Evolutionary conservation across 2,797 vertebrate species (phyloP).

Genomic region (Brachyalestes nurse): DNA sequence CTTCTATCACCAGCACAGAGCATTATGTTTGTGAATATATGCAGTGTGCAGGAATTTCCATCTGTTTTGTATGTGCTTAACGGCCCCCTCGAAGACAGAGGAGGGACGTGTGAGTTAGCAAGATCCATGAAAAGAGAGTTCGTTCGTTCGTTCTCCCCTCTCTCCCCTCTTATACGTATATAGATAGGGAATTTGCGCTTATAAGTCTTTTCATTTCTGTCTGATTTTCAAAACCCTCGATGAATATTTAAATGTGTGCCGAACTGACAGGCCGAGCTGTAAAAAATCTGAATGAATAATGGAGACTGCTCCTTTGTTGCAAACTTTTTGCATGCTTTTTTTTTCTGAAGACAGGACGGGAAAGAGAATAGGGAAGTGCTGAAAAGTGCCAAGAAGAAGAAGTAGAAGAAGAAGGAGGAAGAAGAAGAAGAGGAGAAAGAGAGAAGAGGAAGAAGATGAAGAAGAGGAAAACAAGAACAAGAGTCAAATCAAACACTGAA

Average conservation of each 20-base stretch:
- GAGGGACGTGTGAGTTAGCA: slow-evolving; percentile 56
- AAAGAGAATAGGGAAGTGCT: neutral
- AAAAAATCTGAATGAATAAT: slow-evolving; percentile 70
- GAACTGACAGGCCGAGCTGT: slow-evolving; percentile 67
- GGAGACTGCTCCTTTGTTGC: slow-evolving; percentile 61
- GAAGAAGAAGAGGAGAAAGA: slow-evolving; percentile 13
- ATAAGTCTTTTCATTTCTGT: slow-evolving; percentile 56
- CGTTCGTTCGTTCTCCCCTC: slow-evolving; percentile 49
- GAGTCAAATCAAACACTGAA: slow-evolving; percentile 29
- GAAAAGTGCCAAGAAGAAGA: slow-evolving; percentile 15
- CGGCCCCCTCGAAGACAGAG: slow-evolving; percentile 62
- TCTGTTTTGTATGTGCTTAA: slow-evolving; percentile 52
- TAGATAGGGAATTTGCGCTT: slow-evolving; percentile 31
- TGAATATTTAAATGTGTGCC: slow-evolving; percentile 73
- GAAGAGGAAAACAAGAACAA: slow-evolving; percentile 32
- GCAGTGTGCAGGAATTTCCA: slow-evolving; percentile 21
- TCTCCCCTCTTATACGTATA: slow-evolving; percentile 45
- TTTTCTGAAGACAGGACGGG: slow-evolving; percentile 29
- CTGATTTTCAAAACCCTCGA: slow-evolving; percentile 68
- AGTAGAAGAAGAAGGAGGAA: slow-evolving; percentile 28
- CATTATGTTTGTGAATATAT: slow-evolving; percentile 43
- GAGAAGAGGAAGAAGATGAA: slow-evolving; percentile 28
- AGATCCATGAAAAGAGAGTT: slow-evolving; percentile 56
- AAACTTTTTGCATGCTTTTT: slow-evolving; percentile 52
- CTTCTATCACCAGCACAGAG: neutral